Base-by-base conservation (phyloP, 2,797 vertebrate genomes). In the Smutsia gigantea region DNA sequence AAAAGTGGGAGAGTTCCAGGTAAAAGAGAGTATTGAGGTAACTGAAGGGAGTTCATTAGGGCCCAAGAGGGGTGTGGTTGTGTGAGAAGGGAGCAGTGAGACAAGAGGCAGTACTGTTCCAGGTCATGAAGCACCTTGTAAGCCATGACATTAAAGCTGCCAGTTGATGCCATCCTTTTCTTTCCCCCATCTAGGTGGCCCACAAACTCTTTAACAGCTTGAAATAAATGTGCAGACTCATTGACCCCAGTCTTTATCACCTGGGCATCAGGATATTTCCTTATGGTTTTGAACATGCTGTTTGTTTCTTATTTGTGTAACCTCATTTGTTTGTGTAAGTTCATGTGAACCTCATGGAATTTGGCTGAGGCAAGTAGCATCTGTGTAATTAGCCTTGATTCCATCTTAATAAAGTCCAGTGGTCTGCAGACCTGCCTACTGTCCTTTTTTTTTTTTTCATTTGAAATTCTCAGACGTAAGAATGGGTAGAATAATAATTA, bases 191-290 rank as follows among this genome's bases (percentile, higher is more conserved):
- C 12, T 96, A 99, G 99, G 99, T 99, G 92, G 98, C 98, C 94
- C 98, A 98, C 95, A 98, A 98, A 88, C 98, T 99, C 74, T 99
- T 99, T 29, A 98, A 93, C 86, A 98, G 96, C 85, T 94, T 99
- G 98, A 99, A 99, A 95, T 99, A 98, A 98, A 94, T 63, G 0
- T 81, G 39, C 51, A 0, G 23, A 34, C 49, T 86, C 46, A 25
- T 92, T 97, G 63, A 72, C 91, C 94, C 64, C 96, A 79, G 85
- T 46, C 84, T 97, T 81, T 53, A 79, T 93, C 82, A 59, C 27
- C 37, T 53, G 92, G 59, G 64, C 69, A 83, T 83, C 77, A 69
- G 71, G 87, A 78, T 95, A 88, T 74, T 87, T 92, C 34, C 81
- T 88, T 69, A 61, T 92, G 77, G 39, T 94, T 96, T 90, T 96